Evolutionary conservation across 1,140 invertebrate species (phyloP).

Genomic region (Drosophila ironensis): DNA sequence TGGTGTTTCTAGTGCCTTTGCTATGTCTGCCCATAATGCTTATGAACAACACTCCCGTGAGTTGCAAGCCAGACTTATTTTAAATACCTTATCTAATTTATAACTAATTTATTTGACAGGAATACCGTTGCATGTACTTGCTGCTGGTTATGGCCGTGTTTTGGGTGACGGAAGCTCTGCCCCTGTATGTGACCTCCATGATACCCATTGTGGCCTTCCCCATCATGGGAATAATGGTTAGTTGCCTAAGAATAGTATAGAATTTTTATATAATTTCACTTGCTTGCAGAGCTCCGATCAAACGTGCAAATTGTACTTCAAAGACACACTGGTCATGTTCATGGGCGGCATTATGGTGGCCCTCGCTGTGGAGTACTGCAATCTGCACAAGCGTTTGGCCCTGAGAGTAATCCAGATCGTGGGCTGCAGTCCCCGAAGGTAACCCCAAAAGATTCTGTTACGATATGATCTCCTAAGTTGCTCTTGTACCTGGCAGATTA

Average conservation of each 20-base stretch:
- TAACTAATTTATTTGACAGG: slow-evolving; percentile 76
- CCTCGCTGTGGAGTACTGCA: slow-evolving; percentile 91
- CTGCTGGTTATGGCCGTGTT: slow-evolving; percentile 91
- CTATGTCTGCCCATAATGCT: slow-evolving; percentile 85
- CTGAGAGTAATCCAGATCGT: slow-evolving; percentile 89
- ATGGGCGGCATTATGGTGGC: slow-evolving; percentile 91
- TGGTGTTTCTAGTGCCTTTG: slow-evolving; percentile 85
- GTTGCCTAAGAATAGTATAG: not conserved
- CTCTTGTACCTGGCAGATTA: slow-evolving; percentile 82
- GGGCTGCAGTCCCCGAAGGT: slow-evolving; percentile 88
- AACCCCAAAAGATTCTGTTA: no score
- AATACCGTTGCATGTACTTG: slow-evolving; percentile 88
- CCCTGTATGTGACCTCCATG: slow-evolving; percentile 91
- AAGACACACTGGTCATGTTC: slow-evolving; percentile 94
- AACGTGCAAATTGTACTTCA: slow-evolving; percentile 89
- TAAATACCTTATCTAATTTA: no score
- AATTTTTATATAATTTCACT: not conserved
- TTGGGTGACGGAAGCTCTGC: slow-evolving; percentile 92
- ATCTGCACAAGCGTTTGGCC: slow-evolving; percentile 92
- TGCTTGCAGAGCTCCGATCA: slow-evolving; percentile 83
- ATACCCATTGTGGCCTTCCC: slow-evolving; percentile 93
- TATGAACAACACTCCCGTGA: slow-evolving; percentile 83
- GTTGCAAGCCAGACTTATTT: not conserved
- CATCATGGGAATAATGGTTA: slow-evolving; percentile 86
- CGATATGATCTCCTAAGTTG: no score